Evolutionary conservation across 1,140 invertebrate species (phyloP).

Genomic region (Onthophagus taurus): DNA sequence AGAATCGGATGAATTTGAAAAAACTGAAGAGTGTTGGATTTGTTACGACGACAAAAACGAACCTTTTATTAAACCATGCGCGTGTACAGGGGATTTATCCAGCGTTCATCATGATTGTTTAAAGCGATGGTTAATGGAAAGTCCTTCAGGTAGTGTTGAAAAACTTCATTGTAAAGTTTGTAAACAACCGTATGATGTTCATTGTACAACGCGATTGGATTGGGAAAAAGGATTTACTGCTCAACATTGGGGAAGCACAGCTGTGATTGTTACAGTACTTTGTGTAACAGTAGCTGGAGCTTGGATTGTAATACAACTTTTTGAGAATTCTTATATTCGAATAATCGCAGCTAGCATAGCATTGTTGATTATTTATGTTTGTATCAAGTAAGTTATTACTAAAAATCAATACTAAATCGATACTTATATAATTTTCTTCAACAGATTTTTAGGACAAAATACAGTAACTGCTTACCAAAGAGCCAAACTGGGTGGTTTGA

Average conservation of each 20-base stretch:
- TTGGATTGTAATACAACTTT: slow-evolving; percentile 75
- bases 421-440: slow-evolving; percentile 12
- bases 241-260: slow-evolving; percentile 62
- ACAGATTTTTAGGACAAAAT: slow-evolving; percentile 72
- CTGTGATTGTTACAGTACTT: slow-evolving; percentile 61
- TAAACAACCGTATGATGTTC: slow-evolving; percentile 41
- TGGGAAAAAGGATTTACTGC: slow-evolving; percentile 74
- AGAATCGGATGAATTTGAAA: slow-evolving; percentile 21
- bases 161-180: slow-evolving; percentile 32
- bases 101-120: slow-evolving; percentile 88
- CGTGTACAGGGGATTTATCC: slow-evolving; percentile 82
- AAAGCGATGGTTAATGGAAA: slow-evolving; percentile 47
- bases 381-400: slow-evolving; percentile 68
- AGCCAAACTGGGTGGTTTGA: slow-evolving; percentile 79
- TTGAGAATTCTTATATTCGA: slow-evolving; percentile 64
- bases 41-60: slow-evolving; percentile 82
- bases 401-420: background rate
- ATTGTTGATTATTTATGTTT: slow-evolving; percentile 72
- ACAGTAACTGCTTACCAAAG: slow-evolving; percentile 78
- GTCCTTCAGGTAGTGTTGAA: slow-evolving; percentile 25
- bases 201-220: slow-evolving; percentile 46
- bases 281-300: slow-evolving; percentile 62
- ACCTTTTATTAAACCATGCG: slow-evolving; percentile 80
- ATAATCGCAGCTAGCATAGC: slow-evolving; percentile 72
- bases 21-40: slow-evolving; percentile 75